Evolutionary conservation across 1,140 invertebrate species (phyloP), one percentile per base, ranked within the genome.

Genomic region (Heterodera carotae): DNA sequence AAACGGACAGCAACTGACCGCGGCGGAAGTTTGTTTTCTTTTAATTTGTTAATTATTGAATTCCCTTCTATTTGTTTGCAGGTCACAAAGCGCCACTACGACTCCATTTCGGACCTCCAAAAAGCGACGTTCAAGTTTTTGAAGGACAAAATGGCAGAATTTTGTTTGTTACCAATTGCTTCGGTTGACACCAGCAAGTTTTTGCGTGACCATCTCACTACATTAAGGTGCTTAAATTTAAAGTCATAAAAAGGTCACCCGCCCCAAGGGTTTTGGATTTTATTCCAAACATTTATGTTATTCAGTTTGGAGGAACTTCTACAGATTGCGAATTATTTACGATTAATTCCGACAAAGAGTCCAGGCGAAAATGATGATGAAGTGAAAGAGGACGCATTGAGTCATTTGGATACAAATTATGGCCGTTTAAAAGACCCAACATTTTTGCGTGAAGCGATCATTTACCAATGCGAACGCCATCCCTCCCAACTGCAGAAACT

Each of bases 121-220:
- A 94, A 93, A 90, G 94, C 94, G 0, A 92, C 93, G 0, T 99
- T 98, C 89, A 92, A 92, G 27, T 93, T 96, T 92, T 93, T 25
- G 92, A 95, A 84, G 36, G 86, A 88, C 27, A 83, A 64, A 29
- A 79, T 90, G 34, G 89, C 92, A 74, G 91, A 92, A 66, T 98
- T 99, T 89, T 92, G 94, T 0, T 89, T 99, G 67, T 91, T 94
- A 0, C 98, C 97, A 90, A 95, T 99, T 39, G 94, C 94, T 0
- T 93, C 92, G 84, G 92, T 99, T 33, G 95, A 99, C 86, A 95
- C 92, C 0, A 91, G 94, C 79, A 92, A 93, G 73, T 90, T 92
- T 33, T 89, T 99, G 34, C 88, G 92, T 68, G 95, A 97, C 88
- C 92, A 95, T 88, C 97, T 99, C 88, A 91, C 91, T 56, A 90